Evolutionary conservation across 1,140 invertebrate genomes (phyloP).

Genomic region (Papilio machaon): DNA sequence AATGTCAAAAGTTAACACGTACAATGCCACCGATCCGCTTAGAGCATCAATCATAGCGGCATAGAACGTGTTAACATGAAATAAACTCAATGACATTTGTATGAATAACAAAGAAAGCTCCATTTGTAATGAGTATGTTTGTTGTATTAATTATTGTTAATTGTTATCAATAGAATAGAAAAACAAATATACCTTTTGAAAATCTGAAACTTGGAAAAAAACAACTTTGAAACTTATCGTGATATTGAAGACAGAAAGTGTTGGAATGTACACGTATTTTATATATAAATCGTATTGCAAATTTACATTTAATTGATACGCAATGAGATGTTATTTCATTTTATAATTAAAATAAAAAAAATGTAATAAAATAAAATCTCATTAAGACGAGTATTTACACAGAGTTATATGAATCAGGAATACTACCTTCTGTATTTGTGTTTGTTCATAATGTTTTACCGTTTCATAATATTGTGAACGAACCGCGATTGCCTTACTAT

Average conservation of each 20-base stretch:
- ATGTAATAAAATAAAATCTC: constrained; percentile 66
- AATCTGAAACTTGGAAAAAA: constrained; percentile 77
- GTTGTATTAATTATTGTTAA: constrained; percentile 71
- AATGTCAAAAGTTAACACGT: constrained; percentile 54
- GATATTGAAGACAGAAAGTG: constrained; percentile 55
- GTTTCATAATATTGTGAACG: constrained; percentile 75
- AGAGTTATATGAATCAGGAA: constrained; percentile 75
- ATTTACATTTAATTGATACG: constrained; percentile 60
- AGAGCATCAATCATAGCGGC: constrained; percentile 8
- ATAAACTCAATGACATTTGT: constrained; percentile 52
- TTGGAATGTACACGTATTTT: constrained; percentile 60
- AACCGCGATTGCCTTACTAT: constrained; percentile 63
- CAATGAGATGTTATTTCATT: constrained; percentile 65
- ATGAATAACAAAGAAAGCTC: constrained; percentile 41
- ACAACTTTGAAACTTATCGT: constrained; percentile 51
- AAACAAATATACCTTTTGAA: constrained; percentile 65
- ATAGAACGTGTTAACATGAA: background rate
- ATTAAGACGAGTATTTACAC: constrained; percentile 54
- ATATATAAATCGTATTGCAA: constrained; percentile 32
- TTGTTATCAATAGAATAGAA: constrained; percentile 69
- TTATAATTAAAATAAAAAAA: constrained; percentile 40
- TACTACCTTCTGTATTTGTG: constrained; percentile 78
- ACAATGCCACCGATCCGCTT: background rate
- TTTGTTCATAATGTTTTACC: constrained; percentile 77
- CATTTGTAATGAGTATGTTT: constrained; percentile 62